Percentiles rank a stretch among this genome's conserved stretches.
Evolutionary conservation across 2,888 invertebrate species (phyloP).

Genomic region (Cheilosia variabilis): DNA sequence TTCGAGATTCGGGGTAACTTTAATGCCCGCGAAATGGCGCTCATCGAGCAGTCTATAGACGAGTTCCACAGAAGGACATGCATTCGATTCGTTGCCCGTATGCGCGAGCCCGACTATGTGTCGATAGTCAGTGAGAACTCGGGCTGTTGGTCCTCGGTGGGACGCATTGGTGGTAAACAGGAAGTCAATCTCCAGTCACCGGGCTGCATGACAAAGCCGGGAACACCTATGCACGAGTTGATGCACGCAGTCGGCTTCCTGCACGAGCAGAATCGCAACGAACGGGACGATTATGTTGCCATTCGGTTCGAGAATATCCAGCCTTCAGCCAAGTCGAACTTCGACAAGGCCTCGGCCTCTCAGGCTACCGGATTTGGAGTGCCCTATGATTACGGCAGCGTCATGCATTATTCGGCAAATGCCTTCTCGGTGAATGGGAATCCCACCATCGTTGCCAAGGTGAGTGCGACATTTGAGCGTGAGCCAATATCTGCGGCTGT

Average conservation of each 20-base stretch:
- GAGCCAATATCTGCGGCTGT: constrained; percentile 3
- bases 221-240: constrained; percentile 91
- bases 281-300: constrained; percentile 88
- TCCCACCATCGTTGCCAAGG: constrained; percentile 89
- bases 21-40: constrained; percentile 85
- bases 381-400: constrained; percentile 91
- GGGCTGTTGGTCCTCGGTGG: constrained; percentile 93
- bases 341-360: constrained; percentile 86
- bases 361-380: constrained; percentile 88
- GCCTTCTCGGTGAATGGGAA: constrained; percentile 90
- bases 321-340: constrained; percentile 87
- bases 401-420: constrained; percentile 92
- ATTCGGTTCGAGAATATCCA: constrained; percentile 89
- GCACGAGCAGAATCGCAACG: constrained; percentile 92
- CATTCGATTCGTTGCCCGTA: constrained; percentile 88
- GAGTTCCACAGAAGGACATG: constrained; percentile 91
- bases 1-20: constrained; percentile 88
- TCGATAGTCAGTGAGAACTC: constrained; percentile 88
- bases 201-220: constrained; percentile 88
- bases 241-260: constrained; percentile 92
- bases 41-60: constrained; percentile 88
- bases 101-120: constrained; percentile 88
- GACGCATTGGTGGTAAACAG: constrained; percentile 86
- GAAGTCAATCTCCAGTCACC: constrained; percentile 90
- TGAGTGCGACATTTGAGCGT: constrained; percentile 78